Evolutionary conservation across 2,797 vertebrate species (phyloP), one percentile per base, ranked within the genome.

Genomic region (Microctenopoma lineatum): DNA sequence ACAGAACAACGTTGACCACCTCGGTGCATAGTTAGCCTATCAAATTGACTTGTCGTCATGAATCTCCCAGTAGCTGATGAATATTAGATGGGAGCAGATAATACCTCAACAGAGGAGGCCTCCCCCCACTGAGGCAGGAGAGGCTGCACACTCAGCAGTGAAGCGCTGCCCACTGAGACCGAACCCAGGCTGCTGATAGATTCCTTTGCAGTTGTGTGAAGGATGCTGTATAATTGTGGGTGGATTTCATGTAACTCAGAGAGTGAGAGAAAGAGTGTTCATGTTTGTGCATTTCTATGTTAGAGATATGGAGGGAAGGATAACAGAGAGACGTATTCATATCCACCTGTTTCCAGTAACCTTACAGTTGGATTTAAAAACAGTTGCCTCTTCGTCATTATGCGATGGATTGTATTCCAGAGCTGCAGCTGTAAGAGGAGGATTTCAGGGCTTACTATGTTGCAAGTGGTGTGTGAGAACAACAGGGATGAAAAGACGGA

Each of bases 61-160:
- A 84, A 84, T 90, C 87, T 85, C 84, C 77, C 89, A 78, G 87
- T 42, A 61, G 60, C 80, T 87, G 85, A 92, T 92, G 80, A 92
- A 90, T 91, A 90, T 87, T 90, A 83, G 83, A 92, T 92, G 86
- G 75, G 63, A 78, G 73, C 1, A 52, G 84, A 87, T 91, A 84
- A 87, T 84, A 84, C 81, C 73, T 81, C 48, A 15, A 87, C 74
- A 68, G 77, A 83, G 85, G 87, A 83, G 83, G 81, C 82, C 86
- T 81, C 76, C 85, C 87, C 83, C 83, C 72, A 14, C 80, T 59
- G 56, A 70, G 79, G 59, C 63, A 50, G 16, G 73, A 52, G 70
- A 77, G 77, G 81, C 79, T 85, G 73, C 77, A 62, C 61, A 60
- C 82, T 89, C 85, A 84, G 81, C 82, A 78, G 84, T 79, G 77